Base-by-base conservation (phyloP, 1,140 invertebrate species). In the Arctopsyche grandis region DNA sequence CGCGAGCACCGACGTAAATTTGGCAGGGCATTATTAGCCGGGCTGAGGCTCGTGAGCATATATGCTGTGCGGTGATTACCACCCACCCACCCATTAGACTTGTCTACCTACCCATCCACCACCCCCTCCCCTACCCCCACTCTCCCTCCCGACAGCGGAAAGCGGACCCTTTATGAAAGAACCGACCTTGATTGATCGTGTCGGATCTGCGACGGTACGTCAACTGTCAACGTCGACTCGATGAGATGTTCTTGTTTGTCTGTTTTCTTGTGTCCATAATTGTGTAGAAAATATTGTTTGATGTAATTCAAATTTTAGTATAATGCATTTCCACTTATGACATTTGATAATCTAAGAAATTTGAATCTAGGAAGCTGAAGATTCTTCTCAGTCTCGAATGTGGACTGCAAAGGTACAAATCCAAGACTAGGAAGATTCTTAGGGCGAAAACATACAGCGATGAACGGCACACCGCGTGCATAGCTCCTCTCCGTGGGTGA, bases 1-100 rank as follows among this genome's bases (percentile, higher is more conserved):
- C 44, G 38, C 52, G 74, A 29, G 56, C 48, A 44, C 44, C 24
- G 26, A 56, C 74, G 74, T 75, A 56, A 75, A 75, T 60, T 75
- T 75, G 74, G 74, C 74, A 60, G n/a, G 10, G 52, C 46, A 21
- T 52, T 52, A 48, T 74, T 74, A 22, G 44, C 29, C 38, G 19
- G 44, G 16, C 48, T 10, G 3, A 1, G 48, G 12, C 10, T 52
- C 48, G 16, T 52, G 16, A 14, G 16, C 16, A 12, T 52, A 52
- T 52, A 52, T 52, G 16, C 48, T 16, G 12, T 52, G 16, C 48
- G 48, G 48, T 52, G 48, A 52, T 52, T 52, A 52, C 48, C 48
- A 12, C 16, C 48, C 12, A 52, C 48, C 3, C 12, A 14, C 48
- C 48, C 44, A 46, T 46, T 46, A 7, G 5, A 46, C 12, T 7